Evolutionary conservation across 2,888 invertebrate genomes (phyloP), one percentile per base, ranked within the genome.

Genomic region (Idaea aversata): DNA sequence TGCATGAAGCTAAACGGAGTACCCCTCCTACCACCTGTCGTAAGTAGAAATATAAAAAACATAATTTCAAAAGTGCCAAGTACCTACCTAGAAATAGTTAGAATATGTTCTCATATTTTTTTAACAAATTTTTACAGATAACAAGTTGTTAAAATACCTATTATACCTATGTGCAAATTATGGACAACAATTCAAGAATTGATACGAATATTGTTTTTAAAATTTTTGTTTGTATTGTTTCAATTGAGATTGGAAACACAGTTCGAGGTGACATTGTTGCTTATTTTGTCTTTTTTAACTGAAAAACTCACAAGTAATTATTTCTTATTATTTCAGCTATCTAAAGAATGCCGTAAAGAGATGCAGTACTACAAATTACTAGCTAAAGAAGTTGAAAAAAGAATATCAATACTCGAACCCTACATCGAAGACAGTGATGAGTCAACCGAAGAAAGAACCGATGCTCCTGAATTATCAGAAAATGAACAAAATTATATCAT

Each of bases 11-110:
- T 96, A 73, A 95, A 95, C 85, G 96, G 96, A 66, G 90, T 94
- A 63, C 95, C 96, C 25, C 95, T 97, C 72, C 93, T 97, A 70
- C 96, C 97, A 64, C 97, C 97, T 61, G 87, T 97, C 88, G 97
- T 97, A 91, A 94, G 94, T 93, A 70, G n/a, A 64, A 61, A 61
- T 59, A 64, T 63, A 4, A 16, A 57, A 35, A 34, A 60, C 61
- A 4, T 15, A 1, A n/a, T 10, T 57, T 34, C 25, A 5, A 15
- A 47, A 3, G 25, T 25, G 25, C 25, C 25, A 25, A 25, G 25
- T 25, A 3, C 2, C 2, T 25, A 25, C 25, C 25, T 25, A 25
- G 25, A 25, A 25, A 47, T 36, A 47, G 10, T 13, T 47, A 7
- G 13, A 47, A 13, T 6, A 47, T 47, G 13, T 47, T 47, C 47